A percentile compares a stretch with the other conserved stretches of the same genome.
Evolutionary conservation across 30 jellyfish, hydroid and myxozoan species (phyloP).

Genomic region (Sanderia malayensis): DNA sequence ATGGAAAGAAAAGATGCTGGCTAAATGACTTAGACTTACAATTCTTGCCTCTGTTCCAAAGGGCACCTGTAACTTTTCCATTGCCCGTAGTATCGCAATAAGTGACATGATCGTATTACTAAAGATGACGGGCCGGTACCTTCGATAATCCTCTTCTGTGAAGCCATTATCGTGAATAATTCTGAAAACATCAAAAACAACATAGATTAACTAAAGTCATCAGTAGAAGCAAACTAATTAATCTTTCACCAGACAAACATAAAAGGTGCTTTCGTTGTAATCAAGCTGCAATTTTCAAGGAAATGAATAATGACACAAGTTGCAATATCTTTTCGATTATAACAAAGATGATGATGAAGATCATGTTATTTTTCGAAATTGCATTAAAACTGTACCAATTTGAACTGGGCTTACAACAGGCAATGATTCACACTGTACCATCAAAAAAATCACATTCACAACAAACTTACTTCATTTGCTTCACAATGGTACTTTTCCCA

Average conservation of each 20-base stretch:
- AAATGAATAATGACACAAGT: too few species aligned
- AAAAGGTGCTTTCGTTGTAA: too few species aligned
- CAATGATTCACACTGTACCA: background rate
- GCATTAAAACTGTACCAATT: too few species aligned
- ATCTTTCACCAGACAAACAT: too few species aligned
- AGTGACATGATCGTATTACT: constrained; percentile 97
- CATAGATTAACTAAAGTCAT: too few species aligned
- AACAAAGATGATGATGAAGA: too few species aligned
- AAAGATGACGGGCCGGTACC: constrained; percentile 93
- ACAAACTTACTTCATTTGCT: constrained; percentile 98
- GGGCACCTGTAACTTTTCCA: constrained; percentile 87
- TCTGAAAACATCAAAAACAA: constrained; percentile 25
- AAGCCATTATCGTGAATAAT: constrained; percentile 98
- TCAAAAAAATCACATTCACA: too few species aligned
- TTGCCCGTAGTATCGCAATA: constrained; percentile 93
- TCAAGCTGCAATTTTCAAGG: too few species aligned
- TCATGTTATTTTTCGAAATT: too few species aligned
- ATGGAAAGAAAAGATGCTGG: background rate
- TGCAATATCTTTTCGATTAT: too few species aligned
- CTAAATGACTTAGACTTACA: constrained; percentile 44
- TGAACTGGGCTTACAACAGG: too few species aligned
- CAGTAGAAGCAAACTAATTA: too few species aligned
- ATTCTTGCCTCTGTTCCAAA: constrained; percentile 91
- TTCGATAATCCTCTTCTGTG: constrained; percentile 91
- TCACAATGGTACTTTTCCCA: constrained; percentile 98